Evolutionary conservation across 1,140 invertebrate species (phyloP), one percentile per base, ranked within the genome.

Genomic region (Pantala flavescens): DNA sequence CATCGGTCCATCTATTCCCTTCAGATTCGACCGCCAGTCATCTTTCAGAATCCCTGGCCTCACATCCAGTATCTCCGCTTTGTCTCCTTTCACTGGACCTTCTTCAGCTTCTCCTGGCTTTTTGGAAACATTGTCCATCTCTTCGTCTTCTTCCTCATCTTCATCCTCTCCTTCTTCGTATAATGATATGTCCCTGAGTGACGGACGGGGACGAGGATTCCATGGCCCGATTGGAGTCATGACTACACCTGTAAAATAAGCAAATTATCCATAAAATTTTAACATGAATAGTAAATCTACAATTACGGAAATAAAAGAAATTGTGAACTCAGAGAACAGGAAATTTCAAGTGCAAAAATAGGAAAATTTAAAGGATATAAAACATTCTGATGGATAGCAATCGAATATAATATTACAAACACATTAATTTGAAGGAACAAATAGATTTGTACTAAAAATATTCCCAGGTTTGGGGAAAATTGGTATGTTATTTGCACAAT

Each of bases 111-210:
- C 49, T 19, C 49, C 49, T 63, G 14, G 16, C 49, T 63, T 63
- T 12, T 63, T 63, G 49, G 49, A 21, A 3, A 63, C n/a, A 21
- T 63, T 21, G 5, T 63, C 49, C 23, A 71, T 43, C 23, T 24
- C 43, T n/a, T 81, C 78, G 74, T 87, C 86, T 9, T 87, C 85
- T 77, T 87, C 84, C 55, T 87, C 86, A 43, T 83, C 81, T 24
- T 84, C 81, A 77, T 88, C 85, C 75, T 89, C 87, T 77, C 90
- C 88, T 78, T 90, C 88, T 80, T 92, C 90, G 80, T 92, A 91
- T 78, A 94, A 92, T 71, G 91, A 91, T 42, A 94, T 93, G 79
- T 93, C 92, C 43, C 91, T 85, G 23, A 93, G 90, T 0, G 92
- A 93, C 0, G 90, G 91, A 71, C 91, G 84, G 78, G 92, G 88